Conservation (phyloP, 2,797 vertebrate species). For the Anguilla pacifica region DNA sequence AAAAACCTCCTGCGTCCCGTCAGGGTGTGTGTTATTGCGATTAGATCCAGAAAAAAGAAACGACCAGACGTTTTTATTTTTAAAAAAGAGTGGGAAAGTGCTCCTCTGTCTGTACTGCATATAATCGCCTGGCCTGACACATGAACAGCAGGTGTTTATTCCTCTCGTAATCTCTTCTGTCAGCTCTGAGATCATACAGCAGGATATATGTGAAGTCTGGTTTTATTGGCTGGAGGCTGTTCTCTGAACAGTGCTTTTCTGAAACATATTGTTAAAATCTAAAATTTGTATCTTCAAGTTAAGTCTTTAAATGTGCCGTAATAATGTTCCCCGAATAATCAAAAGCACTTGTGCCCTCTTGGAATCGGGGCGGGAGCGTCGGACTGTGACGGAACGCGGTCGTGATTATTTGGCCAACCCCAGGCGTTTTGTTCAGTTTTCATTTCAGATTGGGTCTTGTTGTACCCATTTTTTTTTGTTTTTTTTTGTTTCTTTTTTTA, state of each 20-base stretch:
- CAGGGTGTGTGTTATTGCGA: constrained; percentile 59
- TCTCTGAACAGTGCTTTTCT: not conserved
- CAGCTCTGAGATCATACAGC: not conserved
- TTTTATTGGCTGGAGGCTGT: not conserved
- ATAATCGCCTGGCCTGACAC: constrained; percentile 42
- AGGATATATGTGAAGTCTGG: not conserved
- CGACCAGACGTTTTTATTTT: constrained; percentile 36
- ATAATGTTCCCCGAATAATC: not conserved
- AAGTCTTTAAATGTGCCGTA: constrained; percentile 36
- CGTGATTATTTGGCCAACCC: not conserved
- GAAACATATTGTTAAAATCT: not conserved
- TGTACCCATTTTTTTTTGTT: no score
- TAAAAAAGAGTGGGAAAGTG: constrained; percentile 59
- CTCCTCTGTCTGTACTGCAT: constrained; percentile 41
- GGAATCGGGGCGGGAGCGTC: no score
- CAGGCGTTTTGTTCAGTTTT: no score
- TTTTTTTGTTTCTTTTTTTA: no score
- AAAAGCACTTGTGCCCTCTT: not conserved
- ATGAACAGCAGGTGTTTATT: constrained; percentile 1
- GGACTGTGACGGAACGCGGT: not conserved
- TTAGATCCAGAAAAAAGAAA: constrained; percentile 54
- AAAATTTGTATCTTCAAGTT: constrained; percentile 41
- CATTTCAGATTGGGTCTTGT: no score
- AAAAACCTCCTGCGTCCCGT: constrained; percentile 16
- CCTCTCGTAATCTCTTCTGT: not conserved